Evolutionary conservation across 2,113 vertebrate genomes (phyloP).

Genomic region (Apodemus speciosus): DNA sequence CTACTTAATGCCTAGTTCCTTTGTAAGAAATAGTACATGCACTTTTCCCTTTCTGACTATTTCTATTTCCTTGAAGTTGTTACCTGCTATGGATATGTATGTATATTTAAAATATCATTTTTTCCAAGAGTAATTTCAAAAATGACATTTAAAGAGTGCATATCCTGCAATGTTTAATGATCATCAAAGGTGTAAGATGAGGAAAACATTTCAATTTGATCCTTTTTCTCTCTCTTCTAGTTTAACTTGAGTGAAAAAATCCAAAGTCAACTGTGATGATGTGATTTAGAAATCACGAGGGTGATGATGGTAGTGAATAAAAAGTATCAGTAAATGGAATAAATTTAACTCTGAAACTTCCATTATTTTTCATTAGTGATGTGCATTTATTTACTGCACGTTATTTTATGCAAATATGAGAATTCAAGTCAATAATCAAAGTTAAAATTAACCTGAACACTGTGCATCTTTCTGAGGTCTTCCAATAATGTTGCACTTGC

Average conservation of each 20-base stretch:
- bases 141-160: neutral
- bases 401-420: slow-evolving; percentile 52
- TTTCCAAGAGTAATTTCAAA: neutral
- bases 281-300: neutral
- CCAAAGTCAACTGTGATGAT: neutral
- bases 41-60: neutral
- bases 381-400: slow-evolving; percentile 4
- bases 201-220: neutral
- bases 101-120: neutral
- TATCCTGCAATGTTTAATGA: neutral
- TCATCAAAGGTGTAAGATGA: neutral
- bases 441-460: neutral
- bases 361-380: neutral
- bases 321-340: neutral
- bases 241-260: neutral
- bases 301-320: neutral
- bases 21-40: neutral
- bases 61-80: neutral
- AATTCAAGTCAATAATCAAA: slow-evolving; percentile 34
- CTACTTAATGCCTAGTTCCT: neutral
- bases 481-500: slow-evolving; percentile 13
- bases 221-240: neutral
- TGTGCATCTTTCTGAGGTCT: slow-evolving; percentile 42
- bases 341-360: neutral
- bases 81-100: neutral